phyloP scores from a whole-genome alignment of 2,888 invertebrate genomes.

The Papilio elwesi region DNA sequence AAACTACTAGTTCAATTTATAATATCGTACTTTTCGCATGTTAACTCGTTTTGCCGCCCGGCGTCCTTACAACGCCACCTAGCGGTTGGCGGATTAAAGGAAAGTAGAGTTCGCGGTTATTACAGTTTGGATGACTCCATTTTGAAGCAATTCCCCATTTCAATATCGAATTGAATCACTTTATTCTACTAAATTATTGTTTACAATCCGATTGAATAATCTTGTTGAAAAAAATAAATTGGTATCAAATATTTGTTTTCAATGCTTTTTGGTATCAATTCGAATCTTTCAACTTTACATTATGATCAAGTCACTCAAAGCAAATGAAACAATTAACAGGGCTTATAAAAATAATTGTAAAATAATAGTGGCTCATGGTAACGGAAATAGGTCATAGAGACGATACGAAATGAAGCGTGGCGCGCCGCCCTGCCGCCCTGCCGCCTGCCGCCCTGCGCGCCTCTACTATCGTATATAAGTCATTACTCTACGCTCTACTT shows the following conservation, averaged over 20 bases:
- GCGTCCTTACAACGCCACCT: conserved; percentile 48
- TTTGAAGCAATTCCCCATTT: conserved; percentile 44
- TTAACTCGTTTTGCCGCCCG: conserved; percentile 30
- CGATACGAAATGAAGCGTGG: conserved; percentile 64
- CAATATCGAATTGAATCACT: neutral
- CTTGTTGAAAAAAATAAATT: too few species aligned
- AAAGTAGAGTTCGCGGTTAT: conserved; percentile 49
- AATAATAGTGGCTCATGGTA: conserved; percentile 40
- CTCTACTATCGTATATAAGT: conserved; percentile 60
- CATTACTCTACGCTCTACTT: conserved; percentile 53
- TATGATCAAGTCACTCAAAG: neutral
- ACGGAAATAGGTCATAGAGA: conserved; percentile 74
- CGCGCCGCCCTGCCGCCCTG: conserved; percentile 46
- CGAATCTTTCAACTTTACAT: neutral
- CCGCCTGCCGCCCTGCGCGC: conserved; percentile 43
- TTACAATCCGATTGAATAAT: neutral
- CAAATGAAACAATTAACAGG: neutral
- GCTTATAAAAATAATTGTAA: conserved; percentile 13
- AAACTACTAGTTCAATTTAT: neutral
- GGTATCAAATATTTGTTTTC: too few species aligned
- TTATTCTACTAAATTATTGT: neutral
- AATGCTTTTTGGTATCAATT: neutral
- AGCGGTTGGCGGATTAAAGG: conserved; percentile 43
- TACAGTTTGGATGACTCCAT: conserved; percentile 50
- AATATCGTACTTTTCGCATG: neutral